A percentile compares a stretch with the other conserved stretches of the same genome.
phyloP scores from a whole-genome alignment of 2,797 vertebrate species.

The Pipistrellus pipistrellus region DNA sequence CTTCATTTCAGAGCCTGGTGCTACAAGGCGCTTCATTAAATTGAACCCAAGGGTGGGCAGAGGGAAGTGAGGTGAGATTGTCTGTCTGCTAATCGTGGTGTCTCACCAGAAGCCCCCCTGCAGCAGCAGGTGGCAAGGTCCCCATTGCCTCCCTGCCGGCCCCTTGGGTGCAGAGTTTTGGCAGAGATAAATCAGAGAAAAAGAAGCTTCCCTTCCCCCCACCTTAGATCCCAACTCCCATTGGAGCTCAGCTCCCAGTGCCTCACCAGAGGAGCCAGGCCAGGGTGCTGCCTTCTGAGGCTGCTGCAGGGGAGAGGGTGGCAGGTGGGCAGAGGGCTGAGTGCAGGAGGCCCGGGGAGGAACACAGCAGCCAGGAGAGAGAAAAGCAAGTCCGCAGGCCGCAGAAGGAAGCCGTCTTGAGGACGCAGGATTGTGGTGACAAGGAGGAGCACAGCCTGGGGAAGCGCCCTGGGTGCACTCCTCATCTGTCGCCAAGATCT shows the following conservation, averaged over 20 bases:
- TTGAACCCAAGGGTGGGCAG: neutral
- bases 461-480: neutral
- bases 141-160: neutral
- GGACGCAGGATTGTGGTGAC: neutral
- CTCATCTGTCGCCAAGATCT: neutral
- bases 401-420: neutral
- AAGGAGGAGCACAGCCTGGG: neutral
- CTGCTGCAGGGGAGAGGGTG: neutral
- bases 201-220: neutral
- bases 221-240: neutral
- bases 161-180: neutral
- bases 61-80: neutral
- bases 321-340: neutral
- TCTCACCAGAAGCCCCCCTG: neutral
- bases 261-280: neutral
- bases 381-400: neutral
- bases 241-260: too few relatives aligned
- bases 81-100: neutral
- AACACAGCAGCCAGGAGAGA: rapidly evolving
- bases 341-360: neutral
- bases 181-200: neutral
- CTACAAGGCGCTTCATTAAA: neutral
- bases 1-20: neutral
- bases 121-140: neutral
- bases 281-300: neutral